Evolutionary conservation across 2,888 invertebrate genomes (phyloP), one percentile per base, ranked within the genome.

Genomic region (Gymnosoma rotundatum): DNA sequence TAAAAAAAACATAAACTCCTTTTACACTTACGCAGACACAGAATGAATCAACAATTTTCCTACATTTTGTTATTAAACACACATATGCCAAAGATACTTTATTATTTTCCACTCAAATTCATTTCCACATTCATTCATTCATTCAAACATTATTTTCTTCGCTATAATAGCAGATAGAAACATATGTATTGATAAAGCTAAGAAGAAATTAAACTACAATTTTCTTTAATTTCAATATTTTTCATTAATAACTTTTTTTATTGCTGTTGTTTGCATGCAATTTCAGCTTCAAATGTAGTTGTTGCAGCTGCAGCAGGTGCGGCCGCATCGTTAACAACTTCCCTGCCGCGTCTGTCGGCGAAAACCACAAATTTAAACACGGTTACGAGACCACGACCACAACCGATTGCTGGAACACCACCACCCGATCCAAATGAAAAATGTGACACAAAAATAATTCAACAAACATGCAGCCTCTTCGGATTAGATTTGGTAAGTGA

Each of bases 381-480:
- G 48, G 93, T 94, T 66, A 94, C 95, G n/a, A 93, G 97, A 78
- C 97, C 97, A 0, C 94, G 97, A 87, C 97, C 98, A 2, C 97
- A 97, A 88, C 97, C 98, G 38, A 97, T 98, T 88, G 96, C 97
- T 20, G 97, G 97, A 82, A 97, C 97, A 21, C 97, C 97, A 38
- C 97, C 97, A 4, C 96, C 96, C 42, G 97, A 97, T 90, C 95
- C 95, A 16, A 94, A 95, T 88, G 97, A 97, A 91, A 96, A 97
- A 93, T 97, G 97, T 92, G 97, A 97, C 93, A 95, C 96, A 78
- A 96, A 96, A 92, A 95, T 97, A 90, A 97, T 97, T 88, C 97
- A 97, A 91, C 96, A 97, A 90, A 97, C 98, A 32, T 98, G 98
- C 92, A 96, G 96, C 85, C 94, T 98, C 64, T 97, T 97, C 91